Evolutionary conservation across 2,113 vertebrate species (phyloP).

Genomic region (Fulica atra): DNA sequence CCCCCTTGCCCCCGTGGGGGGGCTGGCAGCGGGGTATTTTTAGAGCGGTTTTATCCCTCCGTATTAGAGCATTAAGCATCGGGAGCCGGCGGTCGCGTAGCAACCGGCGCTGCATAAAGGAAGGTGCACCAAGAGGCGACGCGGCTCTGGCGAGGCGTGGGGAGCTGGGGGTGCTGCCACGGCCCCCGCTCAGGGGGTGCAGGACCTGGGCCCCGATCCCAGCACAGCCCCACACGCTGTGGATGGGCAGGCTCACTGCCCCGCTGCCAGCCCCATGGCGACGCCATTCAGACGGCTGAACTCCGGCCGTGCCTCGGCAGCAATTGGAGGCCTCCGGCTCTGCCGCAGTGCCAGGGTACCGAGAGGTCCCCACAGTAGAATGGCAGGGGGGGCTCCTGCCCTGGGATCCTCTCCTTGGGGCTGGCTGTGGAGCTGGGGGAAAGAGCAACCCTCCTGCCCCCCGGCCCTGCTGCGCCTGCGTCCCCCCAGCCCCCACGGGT

Average conservation of each 20-base stretch:
- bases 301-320: accelerated
- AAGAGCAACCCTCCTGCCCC: accelerated
- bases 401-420: accelerated
- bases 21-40: conserved; percentile 37
- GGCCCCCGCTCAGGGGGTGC: accelerated
- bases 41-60: conserved; percentile 62
- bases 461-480: background rate
- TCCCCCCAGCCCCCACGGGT: background rate
- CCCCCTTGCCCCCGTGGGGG: background rate
- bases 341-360: accelerated
- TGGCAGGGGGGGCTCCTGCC: accelerated
- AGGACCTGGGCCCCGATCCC: background rate
- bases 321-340: accelerated
- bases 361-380: background rate
- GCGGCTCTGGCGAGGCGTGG: background rate
- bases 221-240: background rate
- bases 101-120: conserved; percentile 51
- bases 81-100: conserved; percentile 67
- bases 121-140: conserved; percentile 35
- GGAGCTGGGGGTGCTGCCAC: background rate
- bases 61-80: conserved; percentile 68
- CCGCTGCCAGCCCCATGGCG: background rate
- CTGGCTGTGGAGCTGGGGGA: background rate
- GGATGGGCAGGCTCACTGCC: background rate
- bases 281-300: background rate